A percentile compares a stretch with the other conserved stretches of the same genome.
Conservation (phyloP, 2,888 invertebrate species). For the Drosophila setosimentum region DNA sequence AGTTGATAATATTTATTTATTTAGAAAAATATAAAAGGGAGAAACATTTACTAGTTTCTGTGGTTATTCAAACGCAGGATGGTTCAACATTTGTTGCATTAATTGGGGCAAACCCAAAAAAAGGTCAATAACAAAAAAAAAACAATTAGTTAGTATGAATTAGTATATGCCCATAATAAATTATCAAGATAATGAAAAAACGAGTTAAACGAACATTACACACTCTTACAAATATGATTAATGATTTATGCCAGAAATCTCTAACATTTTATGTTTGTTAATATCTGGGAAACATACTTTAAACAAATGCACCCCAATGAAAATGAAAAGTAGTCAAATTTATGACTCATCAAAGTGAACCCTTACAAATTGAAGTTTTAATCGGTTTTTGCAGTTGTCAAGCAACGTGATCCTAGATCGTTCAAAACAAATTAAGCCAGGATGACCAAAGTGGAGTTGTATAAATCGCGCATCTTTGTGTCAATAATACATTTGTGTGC, state of each 20-base stretch:
- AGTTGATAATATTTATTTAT: not conserved
- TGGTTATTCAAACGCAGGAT: not conserved
- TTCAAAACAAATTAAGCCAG: slow-evolving; percentile 41
- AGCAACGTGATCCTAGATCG: not conserved
- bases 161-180: not conserved
- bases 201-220: not conserved
- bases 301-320: not conserved
- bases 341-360: not conserved
- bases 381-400: slow-evolving; percentile 14
- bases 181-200: not conserved
- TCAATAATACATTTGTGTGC: slow-evolving; percentile 84
- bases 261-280: not conserved
- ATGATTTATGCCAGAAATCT: not conserved
- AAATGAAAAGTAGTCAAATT: not conserved
- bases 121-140: not conserved
- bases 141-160: not conserved
- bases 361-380: slow-evolving; percentile 26
- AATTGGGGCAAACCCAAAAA: not conserved
- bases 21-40: not conserved
- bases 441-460: slow-evolving; percentile 85
- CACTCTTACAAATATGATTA: not conserved
- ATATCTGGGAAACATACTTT: not conserved
- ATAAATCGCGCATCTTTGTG: slow-evolving; percentile 84
- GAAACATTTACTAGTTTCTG: not conserved
- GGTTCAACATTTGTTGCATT: not conserved